Conservation (phyloP, 2,888 invertebrate species). For the Platynereis dumerilii region DNA sequence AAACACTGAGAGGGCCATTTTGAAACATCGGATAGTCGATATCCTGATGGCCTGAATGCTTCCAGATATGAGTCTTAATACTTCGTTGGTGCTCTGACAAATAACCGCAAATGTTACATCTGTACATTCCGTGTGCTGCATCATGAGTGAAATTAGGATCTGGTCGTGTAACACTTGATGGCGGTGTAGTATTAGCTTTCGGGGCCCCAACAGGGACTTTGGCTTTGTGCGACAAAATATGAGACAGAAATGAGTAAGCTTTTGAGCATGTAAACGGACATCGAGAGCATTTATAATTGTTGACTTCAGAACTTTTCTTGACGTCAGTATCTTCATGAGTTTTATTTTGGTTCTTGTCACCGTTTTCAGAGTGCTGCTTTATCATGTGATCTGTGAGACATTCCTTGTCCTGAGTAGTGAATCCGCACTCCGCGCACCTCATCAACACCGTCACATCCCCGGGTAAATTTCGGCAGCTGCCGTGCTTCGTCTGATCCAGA, state of each 20-base stretch:
- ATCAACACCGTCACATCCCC: conserved; percentile 39
- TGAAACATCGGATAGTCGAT: conserved; percentile 61
- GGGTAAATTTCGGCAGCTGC: not conserved
- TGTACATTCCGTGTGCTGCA: conserved; percentile 44
- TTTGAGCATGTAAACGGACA: conserved; percentile 41
- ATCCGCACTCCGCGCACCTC: conserved; percentile 60
- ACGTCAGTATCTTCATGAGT: not conserved
- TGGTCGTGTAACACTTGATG: conserved; percentile 22
- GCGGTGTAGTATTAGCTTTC: not conserved
- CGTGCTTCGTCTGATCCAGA: conserved; percentile 17
- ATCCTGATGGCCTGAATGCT: conserved; percentile 59
- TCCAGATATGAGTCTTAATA: conserved; percentile 62
- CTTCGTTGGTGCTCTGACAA: conserved; percentile 59
- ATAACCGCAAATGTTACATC: conserved; percentile 59
- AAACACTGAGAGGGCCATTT: conserved; percentile 58
- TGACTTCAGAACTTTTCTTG: conserved; percentile 12
- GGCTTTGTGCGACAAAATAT: conserved; percentile 45
- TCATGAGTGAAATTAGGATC: conserved; percentile 24
- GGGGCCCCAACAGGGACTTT: not conserved
- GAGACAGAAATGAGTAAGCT: conserved; percentile 48
- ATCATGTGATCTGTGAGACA: conserved; percentile 52
- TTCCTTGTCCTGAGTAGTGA: conserved; percentile 46
- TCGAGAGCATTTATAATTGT: conserved; percentile 19
- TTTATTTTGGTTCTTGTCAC: not conserved
- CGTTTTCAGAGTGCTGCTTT: conserved; percentile 48